Evolutionary conservation across 2,888 invertebrate genomes (phyloP).

Genomic region (Branchipolynoe longqiensis): DNA sequence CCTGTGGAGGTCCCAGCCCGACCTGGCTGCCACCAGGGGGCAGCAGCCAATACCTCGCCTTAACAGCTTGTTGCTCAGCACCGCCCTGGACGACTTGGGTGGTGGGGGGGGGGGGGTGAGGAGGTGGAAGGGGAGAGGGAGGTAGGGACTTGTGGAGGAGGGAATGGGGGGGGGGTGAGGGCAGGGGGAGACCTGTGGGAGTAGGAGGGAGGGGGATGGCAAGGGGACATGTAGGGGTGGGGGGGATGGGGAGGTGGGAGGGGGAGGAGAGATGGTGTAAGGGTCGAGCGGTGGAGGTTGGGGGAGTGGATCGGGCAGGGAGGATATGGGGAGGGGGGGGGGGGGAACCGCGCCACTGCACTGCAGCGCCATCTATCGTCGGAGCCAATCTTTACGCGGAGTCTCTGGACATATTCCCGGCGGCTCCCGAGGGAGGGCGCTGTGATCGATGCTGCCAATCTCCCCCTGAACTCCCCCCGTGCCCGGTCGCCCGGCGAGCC

Average conservation of each 20-base stretch:
- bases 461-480: neutral
- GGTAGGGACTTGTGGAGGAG: neutral
- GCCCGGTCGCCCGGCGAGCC: neutral
- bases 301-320: neutral
- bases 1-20: neutral
- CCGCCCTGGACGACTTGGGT: neutral
- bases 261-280: neutral
- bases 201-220: neutral
- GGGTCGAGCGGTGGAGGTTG: neutral
- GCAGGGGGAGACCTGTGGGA: neutral
- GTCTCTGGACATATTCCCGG: neutral
- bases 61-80: neutral
- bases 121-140: neutral
- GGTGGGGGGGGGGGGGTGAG: neutral
- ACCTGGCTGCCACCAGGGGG: too few relatives aligned
- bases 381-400: neutral
- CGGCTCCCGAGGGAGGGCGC: constrained; percentile 27
- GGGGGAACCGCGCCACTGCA: too few relatives aligned
- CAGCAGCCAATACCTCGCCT: constrained; percentile 6
- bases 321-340: neutral
- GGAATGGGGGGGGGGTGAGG: neutral
- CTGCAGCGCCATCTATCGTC: constrained; percentile 16
- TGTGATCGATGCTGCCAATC: constrained; percentile 46
- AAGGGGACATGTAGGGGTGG: neutral
- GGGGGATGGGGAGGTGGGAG: neutral